phyloP scores from a whole-genome alignment of 2,797 vertebrate genomes.

The Sphaeramia orbicularis region DNA sequence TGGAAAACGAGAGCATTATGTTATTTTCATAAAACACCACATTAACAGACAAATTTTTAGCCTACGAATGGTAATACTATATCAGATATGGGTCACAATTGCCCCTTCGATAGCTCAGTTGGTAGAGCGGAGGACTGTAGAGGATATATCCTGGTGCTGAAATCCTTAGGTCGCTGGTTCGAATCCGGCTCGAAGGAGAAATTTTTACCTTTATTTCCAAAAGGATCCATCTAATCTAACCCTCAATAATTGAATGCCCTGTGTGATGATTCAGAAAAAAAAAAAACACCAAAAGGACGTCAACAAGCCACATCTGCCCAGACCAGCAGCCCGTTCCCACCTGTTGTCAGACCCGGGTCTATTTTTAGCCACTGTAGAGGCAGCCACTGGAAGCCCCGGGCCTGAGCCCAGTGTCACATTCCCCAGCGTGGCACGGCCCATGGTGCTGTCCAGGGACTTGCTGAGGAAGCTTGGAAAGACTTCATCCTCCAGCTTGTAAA shows the following conservation, averaged over 20 bases:
- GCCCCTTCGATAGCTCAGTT: no score
- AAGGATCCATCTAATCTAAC: no score
- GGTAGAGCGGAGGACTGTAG: no score
- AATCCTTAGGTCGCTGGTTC: no score
- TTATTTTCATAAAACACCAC: conserved; percentile 9
- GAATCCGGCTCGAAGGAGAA: no score
- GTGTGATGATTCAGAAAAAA: conserved; percentile 11
- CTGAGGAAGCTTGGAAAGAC: conserved; percentile 91
- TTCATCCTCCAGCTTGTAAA: conserved; percentile 91
- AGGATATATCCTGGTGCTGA: no score
- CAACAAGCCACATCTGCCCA: conserved; percentile 54
- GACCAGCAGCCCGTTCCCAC: conserved; percentile 78
- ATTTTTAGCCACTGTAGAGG: conserved; percentile 94
- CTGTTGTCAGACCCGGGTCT: conserved; percentile 84
- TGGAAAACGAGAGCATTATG: conserved; percentile 63
- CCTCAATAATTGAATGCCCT: not conserved
- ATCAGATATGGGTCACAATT: no score
- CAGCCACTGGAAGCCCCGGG: conserved; percentile 93
- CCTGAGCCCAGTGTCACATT: conserved; percentile 91
- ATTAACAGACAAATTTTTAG: not conserved
- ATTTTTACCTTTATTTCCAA: no score
- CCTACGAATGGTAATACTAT: no score
- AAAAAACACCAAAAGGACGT: conserved; percentile 13
- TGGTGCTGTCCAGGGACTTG: conserved; percentile 83
- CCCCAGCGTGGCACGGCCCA: conserved; percentile 83